A percentile compares a stretch with the other conserved stretches of the same genome.
Conservation (phyloP, 2,113 vertebrate genomes). For the Passer domesticus region DNA sequence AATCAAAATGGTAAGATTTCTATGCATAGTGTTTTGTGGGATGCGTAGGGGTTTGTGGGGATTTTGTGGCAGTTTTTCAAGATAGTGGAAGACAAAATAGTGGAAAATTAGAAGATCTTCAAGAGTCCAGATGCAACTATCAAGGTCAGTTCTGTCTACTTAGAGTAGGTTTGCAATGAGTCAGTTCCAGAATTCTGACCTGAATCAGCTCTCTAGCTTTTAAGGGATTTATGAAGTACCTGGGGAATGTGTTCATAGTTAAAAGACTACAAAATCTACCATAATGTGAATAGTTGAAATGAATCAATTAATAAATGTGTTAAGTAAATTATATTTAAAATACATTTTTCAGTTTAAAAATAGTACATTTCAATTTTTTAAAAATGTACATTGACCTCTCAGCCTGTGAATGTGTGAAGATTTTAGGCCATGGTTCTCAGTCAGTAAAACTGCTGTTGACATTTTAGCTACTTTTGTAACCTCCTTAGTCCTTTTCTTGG, state of each 20-base stretch:
- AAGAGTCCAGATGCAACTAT: not conserved
- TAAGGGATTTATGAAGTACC: slow-evolving; percentile 1
- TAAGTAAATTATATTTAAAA: not conserved
- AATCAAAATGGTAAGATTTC: not conserved
- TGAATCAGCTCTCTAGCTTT: not conserved
- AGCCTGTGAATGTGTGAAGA: not conserved
- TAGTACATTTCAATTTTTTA: not conserved
- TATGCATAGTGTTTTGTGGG: not conserved
- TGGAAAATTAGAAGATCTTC: not conserved
- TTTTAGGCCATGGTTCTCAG: not conserved
- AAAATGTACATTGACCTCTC: not conserved
- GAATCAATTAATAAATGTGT: not conserved
- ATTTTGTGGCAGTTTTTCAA: not conserved
- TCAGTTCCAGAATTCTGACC: not conserved
- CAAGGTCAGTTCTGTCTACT: slow-evolving; percentile 12
- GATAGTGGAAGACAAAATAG: not conserved
- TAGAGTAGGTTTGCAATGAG: not conserved
- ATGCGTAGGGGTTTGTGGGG: not conserved
- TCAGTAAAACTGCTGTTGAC: not conserved
- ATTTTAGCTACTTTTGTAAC: not conserved
- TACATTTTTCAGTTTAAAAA: not conserved
- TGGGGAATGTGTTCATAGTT: not conserved
- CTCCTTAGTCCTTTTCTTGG: not conserved
- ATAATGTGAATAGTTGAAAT: not conserved
- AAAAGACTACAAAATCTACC: not conserved